Evolutionary conservation across 2,888 invertebrate species (phyloP), one percentile per base, ranked within the genome.

Genomic region (Mactromeris polynyma): DNA sequence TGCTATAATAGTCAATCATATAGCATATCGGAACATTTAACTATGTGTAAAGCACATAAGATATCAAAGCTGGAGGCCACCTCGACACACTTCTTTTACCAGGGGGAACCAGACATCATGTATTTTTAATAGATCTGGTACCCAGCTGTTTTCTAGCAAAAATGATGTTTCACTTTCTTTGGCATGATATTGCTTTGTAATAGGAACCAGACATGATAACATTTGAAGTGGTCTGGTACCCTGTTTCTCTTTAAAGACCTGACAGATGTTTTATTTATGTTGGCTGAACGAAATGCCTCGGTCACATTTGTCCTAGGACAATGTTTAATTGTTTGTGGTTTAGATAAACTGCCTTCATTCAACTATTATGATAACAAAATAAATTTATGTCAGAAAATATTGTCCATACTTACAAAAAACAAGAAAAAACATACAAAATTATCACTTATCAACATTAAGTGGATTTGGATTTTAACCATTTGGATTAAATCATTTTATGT

Each of bases 1-100:
- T 36, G 73, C 73, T 73, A 36, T 73, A 26, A 73, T 36, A 73
- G 73, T 73, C 73, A 73, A 73, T 73, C 73, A 73, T 73, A 73
- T 19, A 9, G 19, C 73, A 73, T 73, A 73, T 73, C 36, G 19
- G 36, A 33, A 73, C 73, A 73, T 73, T 73, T 73, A 33, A 33
- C 19, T 36, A 19, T 73, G 11, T 36, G 31, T 73, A 36, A 73
- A 73, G 73, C 26, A 73, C 33, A 17, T 33, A 73, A 73, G 31
- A 31, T 33, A 33, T 69, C 31, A 31, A 33, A 69, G 33, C 31
- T 33, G 73, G 33, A 17, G 73, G 36, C 73, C 73, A 36, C 36
- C 36, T 73, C 36, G 73, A 17, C 73, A 73, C 36, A 73, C 36
- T 73, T 73, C 36, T 19, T 17, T 17, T 11, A 73, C 73, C 73